Conservation (phyloP, 2,797 vertebrate genomes). For the Spea hammondii region DNA sequence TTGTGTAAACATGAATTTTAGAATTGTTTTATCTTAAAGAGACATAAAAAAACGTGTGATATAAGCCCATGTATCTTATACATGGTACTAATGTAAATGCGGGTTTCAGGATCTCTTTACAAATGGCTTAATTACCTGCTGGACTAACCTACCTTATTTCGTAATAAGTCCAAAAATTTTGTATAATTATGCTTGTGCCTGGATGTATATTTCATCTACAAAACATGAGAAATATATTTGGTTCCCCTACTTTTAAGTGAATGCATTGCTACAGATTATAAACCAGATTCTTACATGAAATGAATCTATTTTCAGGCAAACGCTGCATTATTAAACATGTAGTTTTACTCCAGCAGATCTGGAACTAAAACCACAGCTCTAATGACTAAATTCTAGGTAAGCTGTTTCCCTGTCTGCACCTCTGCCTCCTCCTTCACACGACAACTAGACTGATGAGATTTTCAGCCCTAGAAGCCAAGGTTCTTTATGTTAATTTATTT, state of each 20-base stretch:
- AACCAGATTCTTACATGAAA: not conserved
- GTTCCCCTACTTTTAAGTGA: not conserved
- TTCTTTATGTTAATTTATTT: conserved; percentile 48
- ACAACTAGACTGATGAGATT: conserved; percentile 49
- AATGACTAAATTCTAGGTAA: conserved; percentile 31
- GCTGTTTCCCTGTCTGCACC: conserved; percentile 45
- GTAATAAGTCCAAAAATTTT: too few species aligned
- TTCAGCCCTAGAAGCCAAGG: conserved; percentile 39
- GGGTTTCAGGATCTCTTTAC: too few species aligned
- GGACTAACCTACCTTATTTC: too few species aligned
- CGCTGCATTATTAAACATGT: conserved; percentile 8
- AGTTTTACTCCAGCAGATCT: not conserved
- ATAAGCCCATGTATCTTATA: too few species aligned
- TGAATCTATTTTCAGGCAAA: not conserved
- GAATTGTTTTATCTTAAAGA: too few species aligned
- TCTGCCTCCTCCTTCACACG: conserved; percentile 45
- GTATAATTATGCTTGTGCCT: too few species aligned
- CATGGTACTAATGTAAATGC: too few species aligned
- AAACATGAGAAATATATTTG: not conserved
- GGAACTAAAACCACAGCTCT: conserved; percentile 21
- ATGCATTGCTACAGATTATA: not conserved
- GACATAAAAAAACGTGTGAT: too few species aligned
- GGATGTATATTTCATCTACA: too few species aligned
- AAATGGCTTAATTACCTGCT: too few species aligned
- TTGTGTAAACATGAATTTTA: too few species aligned